phyloP scores from a whole-genome alignment of 2,888 invertebrate species.

The Acronicta alni region DNA sequence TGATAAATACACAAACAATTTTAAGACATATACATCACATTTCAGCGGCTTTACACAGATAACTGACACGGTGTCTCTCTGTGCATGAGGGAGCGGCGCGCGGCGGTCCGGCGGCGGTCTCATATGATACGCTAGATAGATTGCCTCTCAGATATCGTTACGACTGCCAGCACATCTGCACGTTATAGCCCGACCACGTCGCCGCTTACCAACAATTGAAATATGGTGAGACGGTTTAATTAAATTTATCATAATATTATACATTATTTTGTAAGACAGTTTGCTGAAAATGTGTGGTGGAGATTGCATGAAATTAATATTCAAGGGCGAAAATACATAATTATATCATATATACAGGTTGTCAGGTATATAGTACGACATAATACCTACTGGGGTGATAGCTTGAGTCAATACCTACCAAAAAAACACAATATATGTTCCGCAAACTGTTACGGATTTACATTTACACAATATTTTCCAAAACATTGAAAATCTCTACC shows the following conservation, averaged over 20 bases:
- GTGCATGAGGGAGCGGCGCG: conserved; percentile 2
- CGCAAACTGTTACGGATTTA: no score
- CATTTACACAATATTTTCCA: no score
- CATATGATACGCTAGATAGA: conserved; percentile 52
- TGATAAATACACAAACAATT: neutral
- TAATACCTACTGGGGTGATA: no score
- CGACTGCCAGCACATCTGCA: conserved; percentile 46
- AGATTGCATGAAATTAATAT: no score
- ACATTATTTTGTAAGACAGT: neutral
- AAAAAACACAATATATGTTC: no score
- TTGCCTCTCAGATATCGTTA: conserved; percentile 44
- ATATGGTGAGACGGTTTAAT: conserved; percentile 7
- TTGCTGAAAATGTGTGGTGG: no score
- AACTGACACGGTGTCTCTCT: conserved; percentile 15
- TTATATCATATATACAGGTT: no score
- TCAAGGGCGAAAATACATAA: no score
- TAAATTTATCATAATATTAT: neutral
- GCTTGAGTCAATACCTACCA: no score
- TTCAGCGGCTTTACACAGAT: neutral
- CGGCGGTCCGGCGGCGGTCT: conserved; percentile 23
- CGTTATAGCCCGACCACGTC: conserved; percentile 23
- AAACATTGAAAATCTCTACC: no score
- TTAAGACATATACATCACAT: neutral
- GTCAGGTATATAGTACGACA: no score
- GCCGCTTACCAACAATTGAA: conserved; percentile 28